Evolutionary conservation across 1,140 invertebrate species (phyloP).

Genomic region (Oreohelix idahoensis): DNA sequence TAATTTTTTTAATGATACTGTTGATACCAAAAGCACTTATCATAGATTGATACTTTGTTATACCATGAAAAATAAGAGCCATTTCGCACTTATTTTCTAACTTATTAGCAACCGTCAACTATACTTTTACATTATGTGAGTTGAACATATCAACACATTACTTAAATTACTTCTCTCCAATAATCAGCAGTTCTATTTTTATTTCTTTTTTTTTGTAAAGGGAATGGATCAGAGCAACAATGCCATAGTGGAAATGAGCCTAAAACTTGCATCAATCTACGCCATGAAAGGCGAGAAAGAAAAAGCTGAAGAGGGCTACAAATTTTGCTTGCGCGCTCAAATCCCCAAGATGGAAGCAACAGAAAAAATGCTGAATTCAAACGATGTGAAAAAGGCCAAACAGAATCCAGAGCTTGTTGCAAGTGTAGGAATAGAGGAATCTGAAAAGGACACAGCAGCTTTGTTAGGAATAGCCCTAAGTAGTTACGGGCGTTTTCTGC

Average conservation of each 20-base stretch:
- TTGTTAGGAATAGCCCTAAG: constrained; percentile 83
- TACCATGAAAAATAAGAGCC: too few relatives aligned
- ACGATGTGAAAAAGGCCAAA: constrained; percentile 74
- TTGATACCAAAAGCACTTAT: too few relatives aligned
- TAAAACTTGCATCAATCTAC: constrained; percentile 75
- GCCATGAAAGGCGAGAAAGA: constrained; percentile 78
- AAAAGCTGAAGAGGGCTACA: constrained; percentile 83
- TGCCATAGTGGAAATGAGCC: constrained; percentile 84
- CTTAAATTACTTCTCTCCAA: not conserved
- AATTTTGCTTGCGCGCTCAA: constrained; percentile 83
- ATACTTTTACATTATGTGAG: not conserved
- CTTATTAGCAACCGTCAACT: not conserved
- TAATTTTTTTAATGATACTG: too few relatives aligned
- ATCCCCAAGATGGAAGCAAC: constrained; percentile 75
- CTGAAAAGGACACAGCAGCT: constrained; percentile 77
- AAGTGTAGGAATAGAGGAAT: constrained; percentile 45
- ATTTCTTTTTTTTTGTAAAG: constrained; percentile 62
- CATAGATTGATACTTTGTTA: too few relatives aligned
- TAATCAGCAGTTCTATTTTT: not conserved
- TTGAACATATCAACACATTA: too few relatives aligned
- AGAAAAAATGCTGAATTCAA: constrained; percentile 74
- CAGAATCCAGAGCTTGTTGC: constrained; percentile 76
- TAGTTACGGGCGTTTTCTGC: constrained; percentile 86
- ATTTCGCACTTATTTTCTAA: too few relatives aligned
- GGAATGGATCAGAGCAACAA: constrained; percentile 83